Evolutionary conservation across 2,888 invertebrate species (phyloP).

Genomic region (Psylliodes chrysocephalus): DNA sequence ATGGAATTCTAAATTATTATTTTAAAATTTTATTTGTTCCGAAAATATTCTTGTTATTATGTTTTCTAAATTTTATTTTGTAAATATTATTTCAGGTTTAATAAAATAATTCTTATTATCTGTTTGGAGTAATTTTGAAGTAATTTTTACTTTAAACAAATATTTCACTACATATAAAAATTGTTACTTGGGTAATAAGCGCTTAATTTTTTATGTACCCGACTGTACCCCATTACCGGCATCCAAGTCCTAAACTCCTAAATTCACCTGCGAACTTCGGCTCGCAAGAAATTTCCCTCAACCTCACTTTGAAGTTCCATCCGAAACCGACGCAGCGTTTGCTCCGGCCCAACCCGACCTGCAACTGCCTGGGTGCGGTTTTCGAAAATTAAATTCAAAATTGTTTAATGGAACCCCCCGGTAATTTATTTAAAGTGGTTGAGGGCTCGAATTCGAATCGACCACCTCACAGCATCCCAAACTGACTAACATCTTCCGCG

Average conservation of each 20-base stretch:
- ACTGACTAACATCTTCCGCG: constrained; percentile 37
- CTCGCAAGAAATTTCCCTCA: constrained; percentile 13
- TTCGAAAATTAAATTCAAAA: constrained; percentile 37
- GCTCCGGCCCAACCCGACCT: background rate
- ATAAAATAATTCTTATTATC: too few species aligned
- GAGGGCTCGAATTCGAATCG: constrained; percentile 32
- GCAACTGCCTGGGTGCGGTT: constrained; percentile 23
- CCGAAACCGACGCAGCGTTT: too few species aligned
- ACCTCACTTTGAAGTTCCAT: constrained; percentile 26
- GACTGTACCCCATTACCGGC: background rate
- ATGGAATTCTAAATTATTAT: too few species aligned
- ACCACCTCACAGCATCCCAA: constrained; percentile 37
- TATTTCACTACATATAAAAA: too few species aligned
- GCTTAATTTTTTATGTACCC: too few species aligned
- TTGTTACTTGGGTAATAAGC: too few species aligned
- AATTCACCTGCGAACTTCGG: constrained; percentile 6
- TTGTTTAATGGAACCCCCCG: constrained; percentile 36
- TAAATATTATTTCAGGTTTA: too few species aligned
- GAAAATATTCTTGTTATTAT: too few species aligned
- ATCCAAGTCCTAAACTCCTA: background rate
- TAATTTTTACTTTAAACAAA: too few species aligned
- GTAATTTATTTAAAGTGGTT: constrained; percentile 41
- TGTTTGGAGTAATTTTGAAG: too few species aligned
- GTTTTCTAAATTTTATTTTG: too few species aligned
- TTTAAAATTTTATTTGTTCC: too few species aligned